Evolutionary conservation across 2,797 vertebrate genomes (phyloP).

Genomic region (Pipistrellus kuhlii): DNA sequence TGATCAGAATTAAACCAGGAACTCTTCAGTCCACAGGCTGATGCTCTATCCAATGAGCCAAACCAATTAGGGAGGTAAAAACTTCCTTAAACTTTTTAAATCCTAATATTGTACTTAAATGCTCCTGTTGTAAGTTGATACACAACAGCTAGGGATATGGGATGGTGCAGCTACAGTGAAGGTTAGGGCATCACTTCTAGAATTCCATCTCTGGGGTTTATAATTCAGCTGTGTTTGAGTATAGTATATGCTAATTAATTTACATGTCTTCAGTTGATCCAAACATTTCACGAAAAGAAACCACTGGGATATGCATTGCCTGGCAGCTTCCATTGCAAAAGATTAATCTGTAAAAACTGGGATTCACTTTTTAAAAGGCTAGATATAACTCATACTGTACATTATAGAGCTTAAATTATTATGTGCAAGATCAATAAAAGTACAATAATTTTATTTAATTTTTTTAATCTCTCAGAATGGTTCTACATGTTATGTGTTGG

Average conservation of each 20-base stretch:
- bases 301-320: conserved; percentile 35
- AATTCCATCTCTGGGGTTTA: neutral
- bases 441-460: conserved; percentile 34
- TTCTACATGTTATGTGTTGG: neutral
- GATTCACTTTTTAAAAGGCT: conserved; percentile 39
- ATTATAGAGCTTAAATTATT: conserved; percentile 50
- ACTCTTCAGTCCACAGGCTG: too few species aligned
- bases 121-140: neutral
- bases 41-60: too few species aligned
- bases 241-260: conserved; percentile 13
- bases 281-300: conserved; percentile 16
- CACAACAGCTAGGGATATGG: neutral
- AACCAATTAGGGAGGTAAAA: neutral
- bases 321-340: conserved; percentile 58
- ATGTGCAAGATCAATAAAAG: conserved; percentile 55
- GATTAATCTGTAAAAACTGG: conserved; percentile 50
- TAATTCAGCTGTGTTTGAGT: conserved; percentile 31
- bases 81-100: neutral
- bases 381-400: conserved; percentile 15
- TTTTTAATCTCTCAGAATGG: conserved; percentile 21
- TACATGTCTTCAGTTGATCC: conserved; percentile 19
- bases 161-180: neutral
- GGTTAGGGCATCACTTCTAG: neutral
- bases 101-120: conserved; percentile 2
- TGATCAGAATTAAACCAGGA: too few species aligned